Conservation (phyloP, 2,888 invertebrate genomes). For the Pterobdella sp. region DNA sequence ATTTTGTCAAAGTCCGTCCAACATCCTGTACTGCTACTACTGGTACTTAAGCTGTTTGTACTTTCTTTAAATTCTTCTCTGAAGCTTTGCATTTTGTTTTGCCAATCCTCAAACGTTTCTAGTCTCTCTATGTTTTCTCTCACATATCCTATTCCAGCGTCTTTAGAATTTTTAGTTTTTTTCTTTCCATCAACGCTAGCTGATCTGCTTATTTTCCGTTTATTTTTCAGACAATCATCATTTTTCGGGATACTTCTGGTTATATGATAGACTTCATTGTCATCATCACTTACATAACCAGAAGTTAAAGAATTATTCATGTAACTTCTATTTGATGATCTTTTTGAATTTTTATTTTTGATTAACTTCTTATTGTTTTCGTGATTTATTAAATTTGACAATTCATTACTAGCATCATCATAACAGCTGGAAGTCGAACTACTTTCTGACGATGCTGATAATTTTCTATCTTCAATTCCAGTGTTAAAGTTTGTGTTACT, state of each 20-base stretch:
- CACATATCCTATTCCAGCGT: background rate
- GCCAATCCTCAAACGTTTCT: background rate
- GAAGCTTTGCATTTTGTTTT: background rate
- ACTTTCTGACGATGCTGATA: background rate
- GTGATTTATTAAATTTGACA: background rate
- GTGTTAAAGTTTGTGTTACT: background rate
- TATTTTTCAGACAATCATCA: background rate
- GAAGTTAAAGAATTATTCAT: background rate
- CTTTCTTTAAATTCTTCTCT: background rate
- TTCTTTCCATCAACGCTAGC: background rate
- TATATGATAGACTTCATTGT: background rate
- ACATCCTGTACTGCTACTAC: background rate
- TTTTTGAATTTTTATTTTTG: too few species aligned
- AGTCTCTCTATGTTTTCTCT: too few species aligned
- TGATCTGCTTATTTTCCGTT: background rate
- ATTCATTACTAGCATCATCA: background rate
- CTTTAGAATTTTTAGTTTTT: background rate
- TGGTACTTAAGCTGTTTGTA: background rate
- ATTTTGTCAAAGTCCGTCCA: slow-evolving; percentile 20
- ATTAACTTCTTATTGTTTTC: background rate
- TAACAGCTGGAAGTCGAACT: background rate
- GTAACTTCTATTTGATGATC: too few species aligned
- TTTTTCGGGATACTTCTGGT: background rate
- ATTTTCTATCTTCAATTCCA: background rate
- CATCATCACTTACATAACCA: slow-evolving; percentile 2